Evolutionary conservation across 2,113 vertebrate species (phyloP).

Genomic region (Dipodomys stephensi): DNA sequence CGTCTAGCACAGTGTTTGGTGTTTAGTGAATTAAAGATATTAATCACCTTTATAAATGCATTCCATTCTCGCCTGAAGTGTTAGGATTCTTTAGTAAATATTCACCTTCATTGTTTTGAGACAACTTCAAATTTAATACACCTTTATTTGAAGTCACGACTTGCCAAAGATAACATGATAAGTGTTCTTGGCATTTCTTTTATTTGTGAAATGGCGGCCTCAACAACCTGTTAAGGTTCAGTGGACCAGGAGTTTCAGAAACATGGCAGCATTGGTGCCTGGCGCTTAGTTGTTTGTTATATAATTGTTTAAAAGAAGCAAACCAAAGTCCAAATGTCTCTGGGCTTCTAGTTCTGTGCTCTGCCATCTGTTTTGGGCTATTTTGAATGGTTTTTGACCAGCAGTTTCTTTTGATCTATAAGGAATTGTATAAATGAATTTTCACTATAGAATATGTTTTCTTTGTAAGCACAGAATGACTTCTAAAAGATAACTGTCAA

Average conservation of each 20-base stretch:
- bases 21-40: background rate
- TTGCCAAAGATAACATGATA: background rate
- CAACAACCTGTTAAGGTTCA: background rate
- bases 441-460: background rate
- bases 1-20: background rate
- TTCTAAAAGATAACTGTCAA: background rate
- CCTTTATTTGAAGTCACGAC: background rate
- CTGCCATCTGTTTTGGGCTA: background rate
- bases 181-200: background rate
- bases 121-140: background rate
- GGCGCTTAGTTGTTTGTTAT: background rate
- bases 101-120: background rate
- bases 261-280: background rate
- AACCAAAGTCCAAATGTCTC: background rate
- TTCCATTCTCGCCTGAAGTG: background rate
- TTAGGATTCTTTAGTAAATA: constrained; percentile 37
- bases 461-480: background rate
- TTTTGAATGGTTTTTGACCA: background rate
- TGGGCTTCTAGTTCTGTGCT: background rate
- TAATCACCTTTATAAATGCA: background rate
- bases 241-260: background rate
- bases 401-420: background rate
- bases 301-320: background rate
- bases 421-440: background rate
- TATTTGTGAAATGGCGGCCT: background rate